Base-by-base conservation (phyloP, 2,888 invertebrate species). In the Drosophila putrida region DNA sequence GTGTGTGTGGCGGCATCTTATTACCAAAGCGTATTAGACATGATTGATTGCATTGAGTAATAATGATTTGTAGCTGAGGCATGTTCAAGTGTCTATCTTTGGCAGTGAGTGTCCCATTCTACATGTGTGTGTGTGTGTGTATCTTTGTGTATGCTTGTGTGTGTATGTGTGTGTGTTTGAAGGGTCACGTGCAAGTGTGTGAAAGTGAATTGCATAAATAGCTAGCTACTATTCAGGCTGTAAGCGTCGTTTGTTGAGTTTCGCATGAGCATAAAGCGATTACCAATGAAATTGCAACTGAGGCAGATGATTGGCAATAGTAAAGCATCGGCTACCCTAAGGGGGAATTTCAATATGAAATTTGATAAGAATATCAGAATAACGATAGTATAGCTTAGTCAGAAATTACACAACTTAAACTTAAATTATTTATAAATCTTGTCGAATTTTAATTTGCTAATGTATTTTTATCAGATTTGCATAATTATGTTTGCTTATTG, bases 1-100 rank as follows among this genome's bases (percentile, higher is more conserved):
- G 43, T 43, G 51, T 71, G 57, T 63, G 75, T 51, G 78, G 53
- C 60, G 88, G 89, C 83, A 88, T 83, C 83, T 83, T 88, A 83
- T 83, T 83, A 88, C 88, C 86, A 88, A 83, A 84, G 89, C 89
- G 85, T 84, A 85, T 85, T 85, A 85, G 82, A 60, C 85, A 89
- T 89, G 89, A 85, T 85, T 89, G 85, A 85, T 85, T 85, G 89
- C 85, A 87, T 84, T 87, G 85, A 87, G 88, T 82, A 89, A 82
- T 78, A 81, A 85, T 87, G 89, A 89, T 87, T 85, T 82, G 88
- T 66, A 78, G 75, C 75, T 54, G 49, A 66, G 69, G 59, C 78
- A 78, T 70, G 75, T 57, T 74, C 51, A 69, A 76, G 76, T 76
- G 70, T 65, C 61, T 74, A 41, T 54, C 69, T 57, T 41, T 41